Evolutionary conservation across 2,113 vertebrate species (phyloP).

Genomic region (Larimichthys polyactis): DNA sequence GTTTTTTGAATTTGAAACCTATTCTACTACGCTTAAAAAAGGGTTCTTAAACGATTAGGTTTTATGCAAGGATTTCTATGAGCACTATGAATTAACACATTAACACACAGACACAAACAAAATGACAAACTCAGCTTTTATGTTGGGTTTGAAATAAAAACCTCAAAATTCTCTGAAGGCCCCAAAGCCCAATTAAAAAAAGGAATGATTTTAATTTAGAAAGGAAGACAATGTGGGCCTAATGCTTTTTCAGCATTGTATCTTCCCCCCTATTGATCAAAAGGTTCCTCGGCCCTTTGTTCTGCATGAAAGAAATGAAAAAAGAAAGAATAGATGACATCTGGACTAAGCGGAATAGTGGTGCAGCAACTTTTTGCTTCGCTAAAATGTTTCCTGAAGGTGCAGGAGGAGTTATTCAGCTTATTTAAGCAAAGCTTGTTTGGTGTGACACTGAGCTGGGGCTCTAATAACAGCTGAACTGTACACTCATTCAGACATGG

Average conservation of each 20-base stretch:
- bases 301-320: conserved; percentile 13
- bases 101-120: conserved; percentile 11
- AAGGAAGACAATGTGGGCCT: conserved; percentile 13
- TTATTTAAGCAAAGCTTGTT: conserved; percentile 6
- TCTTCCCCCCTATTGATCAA: conserved; percentile 44
- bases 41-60: neutral
- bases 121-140: conserved; percentile 15
- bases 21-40: conserved; percentile 6
- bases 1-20: conserved; percentile 13
- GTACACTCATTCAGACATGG: neutral
- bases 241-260: conserved; percentile 51
- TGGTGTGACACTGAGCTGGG: neutral
- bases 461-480: neutral
- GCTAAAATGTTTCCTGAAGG: neutral
- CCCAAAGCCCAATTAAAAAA: conserved; percentile 47
- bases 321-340: conserved; percentile 1
- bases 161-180: conserved; percentile 28
- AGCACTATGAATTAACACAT: no score
- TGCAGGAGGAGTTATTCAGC: neutral
- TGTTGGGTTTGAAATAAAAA: conserved; percentile 26
- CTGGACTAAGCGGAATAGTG: neutral
- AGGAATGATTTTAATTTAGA: conserved; percentile 36
- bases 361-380: conserved; percentile 1
- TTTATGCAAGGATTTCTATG: neutral
- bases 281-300: conserved; percentile 29